These are phyloP conservation scores for Autographa gamma DNA, from an alignment of 2,888 invertebrate species.

Conservation along the genomic window DNA sequence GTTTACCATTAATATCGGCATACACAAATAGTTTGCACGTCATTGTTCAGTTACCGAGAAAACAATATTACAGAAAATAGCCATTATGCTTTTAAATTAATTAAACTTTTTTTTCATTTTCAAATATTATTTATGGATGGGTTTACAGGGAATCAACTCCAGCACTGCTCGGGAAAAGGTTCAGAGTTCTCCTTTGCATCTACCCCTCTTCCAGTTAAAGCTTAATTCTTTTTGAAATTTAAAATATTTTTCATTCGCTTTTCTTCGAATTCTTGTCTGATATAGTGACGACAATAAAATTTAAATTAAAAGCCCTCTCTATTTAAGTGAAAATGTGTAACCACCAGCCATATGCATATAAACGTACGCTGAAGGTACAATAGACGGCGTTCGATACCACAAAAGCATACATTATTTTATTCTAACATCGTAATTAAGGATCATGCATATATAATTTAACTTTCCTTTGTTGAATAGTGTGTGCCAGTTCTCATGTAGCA, in stretches of 20 bases:
- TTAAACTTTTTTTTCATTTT: no score
- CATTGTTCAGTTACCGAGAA: neutral
- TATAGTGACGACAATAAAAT: neutral
- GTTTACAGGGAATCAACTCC: no score
- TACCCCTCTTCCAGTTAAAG: no score
- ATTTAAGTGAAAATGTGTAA: neutral
- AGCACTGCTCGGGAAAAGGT: no score
- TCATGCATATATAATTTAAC: neutral
- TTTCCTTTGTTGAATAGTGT: neutral
- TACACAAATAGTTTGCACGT: neutral
- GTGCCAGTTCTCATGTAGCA: constrained; percentile 1
- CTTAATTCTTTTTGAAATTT: no score
- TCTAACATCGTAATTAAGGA: neutral
- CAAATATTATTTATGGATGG: no score
- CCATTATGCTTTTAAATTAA: neutral
- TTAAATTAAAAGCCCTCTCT: neutral
- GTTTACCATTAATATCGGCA: neutral
- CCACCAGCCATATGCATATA: neutral
- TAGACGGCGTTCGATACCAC: neutral
- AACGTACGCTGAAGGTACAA: neutral
- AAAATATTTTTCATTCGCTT: no score
- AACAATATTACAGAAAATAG: neutral
- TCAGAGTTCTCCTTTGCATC: no score
- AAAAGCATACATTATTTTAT: neutral
- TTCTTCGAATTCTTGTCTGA: no score